A percentile compares a stretch with the other conserved stretches of the same genome.
These are phyloP conservation scores for Pardalotus punctatus DNA, from an alignment of 2,113 vertebrate genomes.

Conservation along the genomic window DNA sequence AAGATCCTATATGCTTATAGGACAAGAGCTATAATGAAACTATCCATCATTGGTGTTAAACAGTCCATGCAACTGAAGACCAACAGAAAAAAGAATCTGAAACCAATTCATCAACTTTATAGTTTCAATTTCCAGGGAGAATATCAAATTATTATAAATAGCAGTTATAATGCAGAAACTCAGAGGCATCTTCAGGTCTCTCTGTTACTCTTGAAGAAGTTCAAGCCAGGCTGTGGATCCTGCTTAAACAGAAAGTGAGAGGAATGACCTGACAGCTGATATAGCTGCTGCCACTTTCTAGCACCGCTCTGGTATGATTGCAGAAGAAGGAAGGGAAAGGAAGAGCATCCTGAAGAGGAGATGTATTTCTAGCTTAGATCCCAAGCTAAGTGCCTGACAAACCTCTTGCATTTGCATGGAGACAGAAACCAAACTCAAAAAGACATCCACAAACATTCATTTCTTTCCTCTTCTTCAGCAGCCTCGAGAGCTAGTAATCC, in stretches of 20 bases:
- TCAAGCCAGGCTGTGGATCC: not conserved
- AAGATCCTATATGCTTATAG: not conserved
- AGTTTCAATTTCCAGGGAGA: not conserved
- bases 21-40: not conserved
- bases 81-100: not conserved
- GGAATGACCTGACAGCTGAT: not conserved
- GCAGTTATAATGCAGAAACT: not conserved
- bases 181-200: not conserved
- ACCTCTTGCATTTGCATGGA: not conserved
- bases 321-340: not conserved
- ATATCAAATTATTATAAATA: not conserved
- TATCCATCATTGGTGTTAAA: not conserved
- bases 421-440: not conserved
- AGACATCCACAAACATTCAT: not conserved
- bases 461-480: not conserved
- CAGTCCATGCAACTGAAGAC: not conserved
- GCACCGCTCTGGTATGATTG: not conserved
- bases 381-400: not conserved
- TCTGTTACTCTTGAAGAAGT: not conserved
- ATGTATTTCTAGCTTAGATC: not conserved
- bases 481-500: not conserved
- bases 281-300: not conserved
- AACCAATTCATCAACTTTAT: not conserved
- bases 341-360: not conserved
- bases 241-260: not conserved